A percentile compares a stretch with the other conserved stretches of the same genome.
Conservation (phyloP, 2,113 vertebrate genomes). For the Notothenia rossii region DNA sequence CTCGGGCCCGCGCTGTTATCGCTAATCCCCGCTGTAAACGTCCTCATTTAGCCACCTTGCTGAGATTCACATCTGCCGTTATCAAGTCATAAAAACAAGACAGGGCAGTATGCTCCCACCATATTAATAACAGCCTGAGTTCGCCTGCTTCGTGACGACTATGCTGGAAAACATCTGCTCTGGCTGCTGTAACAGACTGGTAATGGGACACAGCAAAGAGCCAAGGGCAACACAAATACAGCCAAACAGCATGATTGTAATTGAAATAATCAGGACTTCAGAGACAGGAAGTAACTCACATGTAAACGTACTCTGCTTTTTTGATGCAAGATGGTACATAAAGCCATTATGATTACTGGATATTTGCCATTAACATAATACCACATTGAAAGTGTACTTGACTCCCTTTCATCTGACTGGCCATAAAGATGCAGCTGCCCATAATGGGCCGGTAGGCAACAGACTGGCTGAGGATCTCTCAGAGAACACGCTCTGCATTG, state of each 20-base stretch:
- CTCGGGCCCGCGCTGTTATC: conserved; percentile 31
- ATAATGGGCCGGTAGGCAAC: conserved; percentile 24
- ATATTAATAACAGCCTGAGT: conserved; percentile 52
- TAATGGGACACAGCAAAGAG: conserved; percentile 51
- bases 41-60: conserved; percentile 62
- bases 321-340: conserved; percentile 29
- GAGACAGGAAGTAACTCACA: conserved; percentile 32
- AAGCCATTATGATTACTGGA: conserved; percentile 38
- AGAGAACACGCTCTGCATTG: conserved; percentile 9
- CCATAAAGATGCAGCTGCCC: conserved; percentile 43
- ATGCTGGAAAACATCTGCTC: conserved; percentile 67
- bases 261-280: conserved; percentile 56
- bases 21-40: conserved; percentile 69
- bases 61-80: conserved; percentile 67
- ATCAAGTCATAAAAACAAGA: conserved; percentile 70
- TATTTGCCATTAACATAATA: conserved; percentile 48
- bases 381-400: conserved; percentile 24
- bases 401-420: conserved; percentile 55
- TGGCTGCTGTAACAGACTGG: conserved; percentile 37
- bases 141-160: conserved; percentile 43
- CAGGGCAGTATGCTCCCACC: conserved; percentile 1
- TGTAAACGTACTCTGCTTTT: conserved; percentile 15
- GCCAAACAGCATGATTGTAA: conserved; percentile 52
- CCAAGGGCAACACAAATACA: conserved; percentile 53
- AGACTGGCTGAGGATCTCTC: not conserved